A percentile compares a stretch with the other conserved stretches of the same genome.
These are phyloP conservation scores for Macaria liturata DNA, from an alignment of 2,888 invertebrate genomes.

Conservation along the genomic window DNA sequence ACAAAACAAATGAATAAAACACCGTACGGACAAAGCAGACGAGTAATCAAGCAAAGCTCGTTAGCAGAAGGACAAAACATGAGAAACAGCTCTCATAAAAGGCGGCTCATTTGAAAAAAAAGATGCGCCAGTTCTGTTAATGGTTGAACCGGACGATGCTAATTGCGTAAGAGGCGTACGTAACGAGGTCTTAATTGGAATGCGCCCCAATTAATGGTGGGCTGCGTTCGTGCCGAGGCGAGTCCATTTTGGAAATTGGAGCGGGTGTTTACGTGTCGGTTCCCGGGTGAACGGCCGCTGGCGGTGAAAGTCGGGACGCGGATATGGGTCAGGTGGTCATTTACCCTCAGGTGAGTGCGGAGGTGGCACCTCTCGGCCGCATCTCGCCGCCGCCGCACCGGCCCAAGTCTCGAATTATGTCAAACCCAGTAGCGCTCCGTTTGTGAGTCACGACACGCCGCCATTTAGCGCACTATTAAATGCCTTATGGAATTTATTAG, in stretches of 20 bases:
- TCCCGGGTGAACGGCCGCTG: constrained; percentile 79
- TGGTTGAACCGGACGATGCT: constrained; percentile 58
- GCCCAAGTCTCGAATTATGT: constrained; percentile 47
- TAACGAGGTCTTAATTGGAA: constrained; percentile 80
- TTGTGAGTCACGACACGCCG: constrained; percentile 32
- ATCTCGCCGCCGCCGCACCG: constrained; percentile 40
- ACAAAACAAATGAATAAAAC: constrained; percentile 1
- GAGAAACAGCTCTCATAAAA: constrained; percentile 29
- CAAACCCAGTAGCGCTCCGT: constrained; percentile 41
- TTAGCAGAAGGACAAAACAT: constrained; percentile 33
- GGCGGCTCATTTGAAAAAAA: constrained; percentile 45
- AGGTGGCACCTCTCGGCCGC: constrained; percentile 47
- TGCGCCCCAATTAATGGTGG: constrained; percentile 78
- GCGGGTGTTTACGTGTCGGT: constrained; percentile 69
- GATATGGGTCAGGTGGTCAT: constrained; percentile 81
- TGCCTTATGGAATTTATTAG: constrained; percentile 32
- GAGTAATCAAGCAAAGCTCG: constrained; percentile 24
- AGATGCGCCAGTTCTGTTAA: constrained; percentile 49
- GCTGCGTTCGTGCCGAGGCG: constrained; percentile 57
- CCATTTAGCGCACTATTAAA: constrained; percentile 32
- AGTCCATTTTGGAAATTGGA: constrained; percentile 72
- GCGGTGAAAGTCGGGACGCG: constrained; percentile 74
- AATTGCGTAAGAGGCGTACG: constrained; percentile 75
- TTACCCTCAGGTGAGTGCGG: constrained; percentile 71
- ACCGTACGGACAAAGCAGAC: constrained; percentile 6